These are phyloP conservation scores for Leucophenga varia DNA, from an alignment of 1,140 invertebrate species.

Conservation along the genomic window DNA sequence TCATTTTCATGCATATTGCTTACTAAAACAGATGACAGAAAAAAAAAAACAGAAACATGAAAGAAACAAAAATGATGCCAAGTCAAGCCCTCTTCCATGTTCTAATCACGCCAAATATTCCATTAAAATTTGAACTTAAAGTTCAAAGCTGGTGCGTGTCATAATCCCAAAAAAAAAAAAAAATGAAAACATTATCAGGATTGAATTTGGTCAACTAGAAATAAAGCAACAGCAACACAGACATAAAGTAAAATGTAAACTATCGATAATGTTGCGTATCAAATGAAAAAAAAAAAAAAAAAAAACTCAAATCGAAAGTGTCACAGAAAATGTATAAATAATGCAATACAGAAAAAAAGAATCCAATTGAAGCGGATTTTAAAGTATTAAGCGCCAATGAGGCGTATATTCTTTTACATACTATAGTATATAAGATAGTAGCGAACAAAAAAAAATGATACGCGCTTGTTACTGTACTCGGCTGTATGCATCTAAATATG, in stretches of 20 bases:
- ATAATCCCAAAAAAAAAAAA: too few species aligned
- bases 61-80: constrained; percentile 33
- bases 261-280: constrained; percentile 38
- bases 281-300: constrained; percentile 33
- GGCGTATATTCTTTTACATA: too few species aligned
- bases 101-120: constrained; percentile 52
- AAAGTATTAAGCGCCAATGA: constrained; percentile 32
- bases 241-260: too few species aligned
- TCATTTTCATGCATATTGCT: too few species aligned
- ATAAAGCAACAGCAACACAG: too few species aligned
- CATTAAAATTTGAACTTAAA: constrained; percentile 50
- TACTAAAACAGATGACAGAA: too few species aligned
- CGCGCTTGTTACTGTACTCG: too few species aligned
- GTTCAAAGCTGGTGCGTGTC: constrained; percentile 44
- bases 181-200: constrained; percentile 31
- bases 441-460: too few species aligned
- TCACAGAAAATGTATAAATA: constrained; percentile 17
- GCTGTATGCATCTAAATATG: too few species aligned
- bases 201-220: constrained; percentile 21
- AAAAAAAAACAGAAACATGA: too few species aligned
- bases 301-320: constrained; percentile 28
- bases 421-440: too few species aligned
- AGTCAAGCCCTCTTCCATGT: constrained; percentile 40
- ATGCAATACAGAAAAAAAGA: too few species aligned
- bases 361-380: constrained; percentile 53